phyloP scores from a whole-genome alignment of 2,797 vertebrate genomes.

The Etheostoma perlongum region DNA sequence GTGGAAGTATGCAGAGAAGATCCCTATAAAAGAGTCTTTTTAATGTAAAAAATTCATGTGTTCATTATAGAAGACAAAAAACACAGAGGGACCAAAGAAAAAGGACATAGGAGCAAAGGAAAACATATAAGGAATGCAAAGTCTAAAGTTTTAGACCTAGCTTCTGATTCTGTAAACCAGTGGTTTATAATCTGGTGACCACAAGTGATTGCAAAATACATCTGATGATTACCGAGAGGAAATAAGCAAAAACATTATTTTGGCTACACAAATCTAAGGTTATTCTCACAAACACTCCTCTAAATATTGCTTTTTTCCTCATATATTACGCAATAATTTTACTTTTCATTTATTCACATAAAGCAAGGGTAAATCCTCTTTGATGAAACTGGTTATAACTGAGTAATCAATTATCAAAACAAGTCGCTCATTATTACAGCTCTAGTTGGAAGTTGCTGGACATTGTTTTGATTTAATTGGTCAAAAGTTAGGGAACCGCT shows the following conservation, averaged over 20 bases:
- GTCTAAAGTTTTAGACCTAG: not conserved
- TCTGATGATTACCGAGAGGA: not conserved
- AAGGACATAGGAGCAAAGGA: not conserved
- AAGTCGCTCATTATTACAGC: not conserved
- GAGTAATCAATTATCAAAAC: not conserved
- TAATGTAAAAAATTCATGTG: not conserved
- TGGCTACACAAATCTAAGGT: not conserved
- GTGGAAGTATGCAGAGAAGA: slow-evolving; percentile 95
- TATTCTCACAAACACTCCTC: not conserved
- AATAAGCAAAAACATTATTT: not conserved
- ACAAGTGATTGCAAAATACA: not conserved
- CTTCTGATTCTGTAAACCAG: not conserved
- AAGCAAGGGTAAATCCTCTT: not conserved
- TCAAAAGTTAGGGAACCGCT: not conserved
- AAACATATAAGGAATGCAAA: not conserved
- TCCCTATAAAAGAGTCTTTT: slow-evolving; percentile 76
- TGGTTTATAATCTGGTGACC: not conserved
- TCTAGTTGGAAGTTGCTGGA: not conserved
- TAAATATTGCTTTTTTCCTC: not conserved
- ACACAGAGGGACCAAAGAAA: not conserved
- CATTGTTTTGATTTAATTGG: not conserved
- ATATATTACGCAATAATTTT: not conserved
- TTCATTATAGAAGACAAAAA: not conserved
- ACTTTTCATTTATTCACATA: not conserved
- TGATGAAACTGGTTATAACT: not conserved